Conservation (phyloP, 2,888 invertebrate species). For the Drosophila nr. medialis region DNA sequence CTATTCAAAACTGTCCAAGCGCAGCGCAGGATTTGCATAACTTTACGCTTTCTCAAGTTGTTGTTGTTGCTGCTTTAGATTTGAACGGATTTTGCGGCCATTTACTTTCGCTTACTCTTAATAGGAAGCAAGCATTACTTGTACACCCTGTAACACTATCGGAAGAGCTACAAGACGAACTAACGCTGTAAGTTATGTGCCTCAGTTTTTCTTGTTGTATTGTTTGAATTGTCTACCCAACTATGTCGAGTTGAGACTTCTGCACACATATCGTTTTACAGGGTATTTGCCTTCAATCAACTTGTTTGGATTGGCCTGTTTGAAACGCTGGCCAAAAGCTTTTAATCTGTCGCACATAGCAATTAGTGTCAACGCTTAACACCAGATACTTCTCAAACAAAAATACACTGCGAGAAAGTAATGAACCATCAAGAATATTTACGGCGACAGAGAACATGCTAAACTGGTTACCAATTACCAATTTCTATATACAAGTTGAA, state of each 20-base stretch:
- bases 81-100: slow-evolving; percentile 54
- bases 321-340: slow-evolving; percentile 43
- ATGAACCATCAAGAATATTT: not conserved
- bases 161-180: not conserved
- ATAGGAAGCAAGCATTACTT: slow-evolving; percentile 7
- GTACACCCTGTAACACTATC: not conserved
- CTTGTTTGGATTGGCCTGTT: slow-evolving; percentile 50
- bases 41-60: slow-evolving; percentile 46
- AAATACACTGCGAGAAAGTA: slow-evolving; percentile 17
- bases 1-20: slow-evolving; percentile 64
- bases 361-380: slow-evolving; percentile 67
- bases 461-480: not conserved
- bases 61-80: slow-evolving; percentile 34
- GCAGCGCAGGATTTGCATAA: slow-evolving; percentile 72
- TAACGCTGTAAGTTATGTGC: not conserved
- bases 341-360: slow-evolving; percentile 66
- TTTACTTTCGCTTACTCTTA: slow-evolving; percentile 47
- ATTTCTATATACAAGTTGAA: not conserved
- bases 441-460: not conserved
- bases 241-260: not conserved
- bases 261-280: not conserved
- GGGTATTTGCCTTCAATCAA: slow-evolving; percentile 1
- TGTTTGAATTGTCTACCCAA: not conserved
- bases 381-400: slow-evolving; percentile 27
- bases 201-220: not conserved